Evolutionary conservation across 30 jellyfish, hydroid and myxozoan species (phyloP), one percentile per base, ranked within the genome.

Genomic region (Aurelia aurita complex sp. Pacific): DNA sequence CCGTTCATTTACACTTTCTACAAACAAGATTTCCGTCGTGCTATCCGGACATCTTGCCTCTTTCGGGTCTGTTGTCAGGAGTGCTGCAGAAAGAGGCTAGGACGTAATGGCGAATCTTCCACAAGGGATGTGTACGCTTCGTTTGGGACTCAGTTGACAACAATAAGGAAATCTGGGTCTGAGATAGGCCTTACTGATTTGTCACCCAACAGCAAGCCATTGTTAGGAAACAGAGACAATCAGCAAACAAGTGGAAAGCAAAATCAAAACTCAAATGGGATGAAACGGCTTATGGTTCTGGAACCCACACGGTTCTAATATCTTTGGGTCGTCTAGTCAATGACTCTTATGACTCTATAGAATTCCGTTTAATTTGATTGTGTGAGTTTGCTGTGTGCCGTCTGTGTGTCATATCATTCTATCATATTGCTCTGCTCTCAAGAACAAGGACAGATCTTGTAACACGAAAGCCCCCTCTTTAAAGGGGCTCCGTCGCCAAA

Each of bases 11-110:
- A 89, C 74, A 82, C 97, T 10, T 38, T 89, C 29, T 82, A 71
- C 72, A 89, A 89, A 73, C 97, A 82, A 64, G 97, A 89, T 50
- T 89, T 89, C 72, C 83, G 97, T 23, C 86, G 85, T 10, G 34
- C 90, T 29, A 61, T 87, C 61, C 64, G 64, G 43, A 33, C 92
- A 34, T 38, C 80, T 5, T 65, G 34, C 23, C 74, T 84, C 53
- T 59, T 55, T 65, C 34, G 67, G 29, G 2, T 61, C 9, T 35
- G 53, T 11, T 38, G 76, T 32, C 52, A 29, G 51, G 64, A 72
- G 5, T 64, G 87, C 34, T 18, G 74, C 16, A 60, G 50, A 61
- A 73, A 55, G 18, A 32, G 77, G n/a, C 87, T 50, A 17, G 63
- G 69, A 33, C 76, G 66, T 16, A 72, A 57, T 42, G 87, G 78